Percentiles rank a stretch among this genome's conserved stretches.
These are phyloP conservation scores for Reticulitermes speratus DNA, from an alignment of 1,140 invertebrate species.

Conservation along the genomic window DNA sequence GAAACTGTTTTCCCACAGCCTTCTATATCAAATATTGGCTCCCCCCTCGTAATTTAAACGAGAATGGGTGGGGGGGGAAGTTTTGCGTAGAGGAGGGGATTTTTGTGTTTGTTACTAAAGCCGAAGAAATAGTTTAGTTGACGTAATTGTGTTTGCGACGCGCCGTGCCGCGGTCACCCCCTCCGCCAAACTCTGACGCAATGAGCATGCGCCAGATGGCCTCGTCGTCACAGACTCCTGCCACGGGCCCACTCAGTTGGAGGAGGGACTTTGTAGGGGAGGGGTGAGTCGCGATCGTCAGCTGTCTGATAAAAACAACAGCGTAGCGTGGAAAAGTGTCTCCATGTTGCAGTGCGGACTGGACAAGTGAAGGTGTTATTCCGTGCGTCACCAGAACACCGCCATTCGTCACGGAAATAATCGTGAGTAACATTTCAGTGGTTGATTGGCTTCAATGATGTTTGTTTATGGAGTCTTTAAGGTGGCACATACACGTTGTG, in stretches of 20 bases:
- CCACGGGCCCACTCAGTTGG: background rate
- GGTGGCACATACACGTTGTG: too few relatives aligned
- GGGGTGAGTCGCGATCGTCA: background rate
- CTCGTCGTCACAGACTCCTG: background rate
- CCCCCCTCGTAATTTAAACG: background rate
- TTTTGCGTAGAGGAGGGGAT: background rate
- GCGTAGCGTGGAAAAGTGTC: slow-evolving; percentile 8
- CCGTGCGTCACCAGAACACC: background rate
- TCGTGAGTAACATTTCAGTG: background rate
- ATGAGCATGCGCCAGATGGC: background rate
- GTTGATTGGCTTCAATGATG: too few relatives aligned
- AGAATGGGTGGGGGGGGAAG: background rate
- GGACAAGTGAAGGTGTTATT: background rate
- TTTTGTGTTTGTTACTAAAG: slow-evolving; percentile 7
- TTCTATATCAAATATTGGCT: slow-evolving; percentile 2
- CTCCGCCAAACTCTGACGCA: background rate
- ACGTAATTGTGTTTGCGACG: background rate
- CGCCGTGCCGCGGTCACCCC: background rate
- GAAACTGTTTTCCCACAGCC: background rate
- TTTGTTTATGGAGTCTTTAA: too few relatives aligned
- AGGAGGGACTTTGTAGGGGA: background rate
- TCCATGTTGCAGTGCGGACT: background rate
- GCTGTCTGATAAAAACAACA: background rate
- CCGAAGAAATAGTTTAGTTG: slow-evolving; percentile 7
- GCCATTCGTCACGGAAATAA: background rate